Evolutionary conservation across 92 coral and sea anemone species (phyloP).

Genomic region (Porites divaricata): DNA sequence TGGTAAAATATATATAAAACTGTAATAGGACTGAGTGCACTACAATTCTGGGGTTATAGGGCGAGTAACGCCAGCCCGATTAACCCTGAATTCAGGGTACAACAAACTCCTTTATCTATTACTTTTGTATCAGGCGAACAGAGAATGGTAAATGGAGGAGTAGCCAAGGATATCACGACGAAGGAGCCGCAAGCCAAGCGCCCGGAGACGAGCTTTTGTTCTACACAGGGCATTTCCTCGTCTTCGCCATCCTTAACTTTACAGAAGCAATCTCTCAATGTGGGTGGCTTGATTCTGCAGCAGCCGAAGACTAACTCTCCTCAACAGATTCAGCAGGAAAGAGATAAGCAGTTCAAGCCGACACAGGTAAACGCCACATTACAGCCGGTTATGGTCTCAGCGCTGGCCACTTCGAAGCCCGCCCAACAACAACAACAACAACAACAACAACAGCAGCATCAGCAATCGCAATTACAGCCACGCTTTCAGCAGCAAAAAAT

Average conservation of each 20-base stretch:
- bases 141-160: conserved; percentile 21
- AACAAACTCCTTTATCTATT: too few relatives aligned
- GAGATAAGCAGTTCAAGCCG: conserved; percentile 50
- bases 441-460: conserved; percentile 41
- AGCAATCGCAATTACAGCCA: conserved; percentile 49
- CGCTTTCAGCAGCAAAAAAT: conserved; percentile 71
- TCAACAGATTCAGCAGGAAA: conserved; percentile 48
- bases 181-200: conserved; percentile 20
- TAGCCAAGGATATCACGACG: background rate
- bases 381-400: conserved; percentile 31
- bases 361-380: conserved; percentile 11
- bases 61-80: too few relatives aligned
- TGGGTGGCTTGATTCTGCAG: conserved; percentile 20
- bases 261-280: conserved; percentile 33
- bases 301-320: conserved; percentile 17
- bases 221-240: background rate
- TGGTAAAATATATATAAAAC: too few relatives aligned
- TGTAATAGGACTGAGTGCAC: too few relatives aligned
- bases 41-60: too few relatives aligned
- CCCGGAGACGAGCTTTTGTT: conserved; percentile 3
- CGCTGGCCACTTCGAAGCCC: conserved; percentile 35
- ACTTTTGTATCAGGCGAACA: conserved; percentile 14
- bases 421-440: conserved; percentile 62
- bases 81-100: too few relatives aligned
- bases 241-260: background rate